These are phyloP conservation scores for Vulpes lagopus DNA, from an alignment of 2,113 vertebrate genomes.

Conservation along the genomic window DNA sequence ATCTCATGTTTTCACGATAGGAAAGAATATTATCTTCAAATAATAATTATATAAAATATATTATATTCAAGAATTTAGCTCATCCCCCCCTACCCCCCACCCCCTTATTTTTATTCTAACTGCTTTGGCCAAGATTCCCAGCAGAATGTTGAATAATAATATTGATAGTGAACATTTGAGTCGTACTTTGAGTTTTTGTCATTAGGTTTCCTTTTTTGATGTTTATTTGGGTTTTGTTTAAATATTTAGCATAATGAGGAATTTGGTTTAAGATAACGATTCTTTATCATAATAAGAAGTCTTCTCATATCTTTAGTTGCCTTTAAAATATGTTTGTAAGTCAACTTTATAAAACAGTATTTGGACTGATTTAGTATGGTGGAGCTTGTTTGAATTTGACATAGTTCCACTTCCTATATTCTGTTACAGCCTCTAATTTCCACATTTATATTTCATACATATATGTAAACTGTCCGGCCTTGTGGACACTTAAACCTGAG, in stretches of 20 bases:
- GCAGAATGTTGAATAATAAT: neutral
- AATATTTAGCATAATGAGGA: neutral
- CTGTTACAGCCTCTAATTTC: neutral
- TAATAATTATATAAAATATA: neutral
- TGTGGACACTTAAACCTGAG: neutral
- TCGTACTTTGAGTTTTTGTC: neutral
- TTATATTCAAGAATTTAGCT: constrained; percentile 10
- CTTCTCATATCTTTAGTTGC: neutral
- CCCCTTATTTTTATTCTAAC: neutral
- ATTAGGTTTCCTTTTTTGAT: neutral
- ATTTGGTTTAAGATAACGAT: neutral
- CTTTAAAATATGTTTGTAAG: neutral
- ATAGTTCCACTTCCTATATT: neutral
- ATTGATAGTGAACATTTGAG: neutral
- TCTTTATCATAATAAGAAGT: neutral
- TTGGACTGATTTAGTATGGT: neutral
- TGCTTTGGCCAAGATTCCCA: constrained; percentile 4
- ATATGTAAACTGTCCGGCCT: neutral
- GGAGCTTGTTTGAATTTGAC: neutral
- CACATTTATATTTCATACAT: neutral
- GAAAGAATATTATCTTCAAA: neutral
- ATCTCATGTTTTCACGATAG: neutral
- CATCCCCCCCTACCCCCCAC: fast-evolving
- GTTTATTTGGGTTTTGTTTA: neutral
- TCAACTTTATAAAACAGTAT: neutral